These are phyloP conservation scores for Dynastes hyllus DNA, from an alignment of 2,888 invertebrate genomes.

Conservation along the genomic window DNA sequence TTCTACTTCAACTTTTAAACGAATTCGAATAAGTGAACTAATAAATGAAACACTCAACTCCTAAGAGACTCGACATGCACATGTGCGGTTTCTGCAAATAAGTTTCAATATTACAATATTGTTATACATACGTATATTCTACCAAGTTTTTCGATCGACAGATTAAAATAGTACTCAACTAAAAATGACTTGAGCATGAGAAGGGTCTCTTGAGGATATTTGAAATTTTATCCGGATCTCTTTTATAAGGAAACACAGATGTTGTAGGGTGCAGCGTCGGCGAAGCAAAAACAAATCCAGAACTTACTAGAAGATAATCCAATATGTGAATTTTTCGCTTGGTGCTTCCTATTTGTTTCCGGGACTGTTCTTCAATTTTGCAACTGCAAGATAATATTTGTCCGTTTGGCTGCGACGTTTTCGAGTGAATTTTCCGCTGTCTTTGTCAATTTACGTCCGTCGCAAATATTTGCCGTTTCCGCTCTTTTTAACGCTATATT, in stretches of 20 bases:
- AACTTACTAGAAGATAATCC: conserved; percentile 62
- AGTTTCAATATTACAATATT: too few species aligned
- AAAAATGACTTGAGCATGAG: conserved; percentile 35
- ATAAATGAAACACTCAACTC: too few species aligned
- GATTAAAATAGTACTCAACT: conserved; percentile 44
- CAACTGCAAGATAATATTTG: conserved; percentile 63
- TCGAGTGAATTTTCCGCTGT: conserved; percentile 14
- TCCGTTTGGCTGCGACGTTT: conserved; percentile 64
- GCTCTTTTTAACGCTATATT: too few species aligned
- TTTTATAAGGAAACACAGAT: conserved; percentile 51
- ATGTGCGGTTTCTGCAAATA: too few species aligned
- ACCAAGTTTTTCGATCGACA: neutral
- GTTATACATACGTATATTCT: neutral
- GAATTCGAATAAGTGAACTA: too few species aligned
- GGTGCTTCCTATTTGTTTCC: conserved; percentile 62
- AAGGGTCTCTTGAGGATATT: conserved; percentile 31
- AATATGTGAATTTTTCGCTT: conserved; percentile 65
- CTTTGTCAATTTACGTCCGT: conserved; percentile 7
- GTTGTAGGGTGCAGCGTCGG: conserved; percentile 48
- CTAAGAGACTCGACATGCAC: too few species aligned
- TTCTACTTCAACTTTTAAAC: too few species aligned
- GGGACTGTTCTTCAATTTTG: conserved; percentile 39
- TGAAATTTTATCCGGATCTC: conserved; percentile 46
- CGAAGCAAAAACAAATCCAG: conserved; percentile 57
- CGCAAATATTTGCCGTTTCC: neutral